Conservation (phyloP, 35 echinoderm and acorn worm genomes). For the Acanthaster planci region DNA sequence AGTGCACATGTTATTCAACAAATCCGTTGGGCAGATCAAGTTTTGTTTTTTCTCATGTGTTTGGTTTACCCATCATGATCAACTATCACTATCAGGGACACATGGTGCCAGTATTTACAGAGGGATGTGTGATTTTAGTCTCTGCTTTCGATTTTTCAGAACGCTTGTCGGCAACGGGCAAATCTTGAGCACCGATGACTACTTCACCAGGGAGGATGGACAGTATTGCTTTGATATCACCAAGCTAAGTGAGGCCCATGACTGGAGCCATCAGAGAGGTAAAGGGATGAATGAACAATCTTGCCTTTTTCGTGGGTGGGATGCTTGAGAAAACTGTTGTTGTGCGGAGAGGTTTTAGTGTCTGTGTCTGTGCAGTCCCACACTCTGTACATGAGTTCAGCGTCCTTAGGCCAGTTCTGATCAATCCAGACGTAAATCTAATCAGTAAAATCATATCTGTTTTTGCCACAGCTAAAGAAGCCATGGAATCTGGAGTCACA, state of each 20-base stretch:
- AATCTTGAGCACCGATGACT: slow-evolving; percentile 82
- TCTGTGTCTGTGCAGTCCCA: neutral
- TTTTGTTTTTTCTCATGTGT: too few species aligned
- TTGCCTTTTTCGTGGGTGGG: too few species aligned
- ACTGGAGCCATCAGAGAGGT: slow-evolving; percentile 73
- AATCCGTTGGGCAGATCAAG: too few species aligned
- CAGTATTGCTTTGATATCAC: slow-evolving; percentile 49
- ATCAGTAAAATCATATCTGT: neutral
- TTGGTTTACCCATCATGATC: too few species aligned
- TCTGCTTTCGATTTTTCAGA: neutral
- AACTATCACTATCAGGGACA: too few species aligned
- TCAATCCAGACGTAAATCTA: neutral
- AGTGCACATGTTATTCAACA: too few species aligned
- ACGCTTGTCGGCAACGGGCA: slow-evolving; percentile 41
- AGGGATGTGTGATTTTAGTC: neutral
- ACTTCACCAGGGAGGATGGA: slow-evolving; percentile 55
- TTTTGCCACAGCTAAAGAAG: slow-evolving; percentile 53
- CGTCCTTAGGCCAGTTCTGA: neutral
- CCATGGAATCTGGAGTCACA: slow-evolving; percentile 47
- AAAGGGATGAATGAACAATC: too few species aligned
- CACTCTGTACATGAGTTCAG: neutral
- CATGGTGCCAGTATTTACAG: too few species aligned
- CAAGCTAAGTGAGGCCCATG: slow-evolving; percentile 66
- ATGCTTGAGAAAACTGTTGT: too few species aligned
- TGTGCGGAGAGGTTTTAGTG: too few species aligned